Evolutionary conservation across 2,888 invertebrate genomes (phyloP).

Genomic region (Cheilosia impressa): DNA sequence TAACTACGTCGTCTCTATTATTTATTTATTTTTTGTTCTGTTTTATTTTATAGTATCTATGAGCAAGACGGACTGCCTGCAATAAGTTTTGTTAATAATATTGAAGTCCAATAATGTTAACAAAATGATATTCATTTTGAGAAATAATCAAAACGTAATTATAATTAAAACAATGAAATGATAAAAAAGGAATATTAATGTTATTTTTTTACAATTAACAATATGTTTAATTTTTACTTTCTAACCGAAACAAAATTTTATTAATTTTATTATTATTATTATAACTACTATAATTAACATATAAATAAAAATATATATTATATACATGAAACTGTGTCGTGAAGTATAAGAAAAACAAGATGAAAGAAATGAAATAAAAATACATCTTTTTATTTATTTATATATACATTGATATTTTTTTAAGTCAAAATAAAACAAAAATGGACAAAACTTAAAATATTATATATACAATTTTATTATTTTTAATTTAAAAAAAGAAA

Average conservation of each 20-base stretch:
- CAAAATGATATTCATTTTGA: conserved; percentile 81
- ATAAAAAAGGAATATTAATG: conserved; percentile 58
- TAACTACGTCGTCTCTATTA: conserved; percentile 19
- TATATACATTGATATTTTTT: conserved; percentile 75
- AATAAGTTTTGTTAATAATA: conserved; percentile 82
- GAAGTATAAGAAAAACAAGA: conserved; percentile 54
- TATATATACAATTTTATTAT: conserved; percentile 75
- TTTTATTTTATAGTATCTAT: conserved; percentile 48
- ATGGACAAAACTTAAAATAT: conserved; percentile 73
- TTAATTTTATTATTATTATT: conserved; percentile 69
- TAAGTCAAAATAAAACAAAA: conserved; percentile 63
- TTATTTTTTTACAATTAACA: conserved; percentile 73
- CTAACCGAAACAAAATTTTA: conserved; percentile 60
- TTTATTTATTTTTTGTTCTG: conserved; percentile 57
- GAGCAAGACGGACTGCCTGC: conserved; percentile 81
- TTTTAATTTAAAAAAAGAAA: conserved; percentile 71
- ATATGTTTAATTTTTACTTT: conserved; percentile 65
- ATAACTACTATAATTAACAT: conserved; percentile 68
- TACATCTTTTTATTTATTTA: conserved; percentile 75
- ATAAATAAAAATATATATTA: conserved; percentile 72
- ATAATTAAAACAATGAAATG: conserved; percentile 56
- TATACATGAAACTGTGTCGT: conserved; percentile 74
- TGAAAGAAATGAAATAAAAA: conserved; percentile 61
- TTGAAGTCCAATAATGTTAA: conserved; percentile 81
- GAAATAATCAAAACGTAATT: conserved; percentile 77